Percentiles rank a stretch among this genome's conserved stretches.
phyloP scores from a whole-genome alignment of 2,797 vertebrate genomes.

The Pseudochromis fuscus region DNA sequence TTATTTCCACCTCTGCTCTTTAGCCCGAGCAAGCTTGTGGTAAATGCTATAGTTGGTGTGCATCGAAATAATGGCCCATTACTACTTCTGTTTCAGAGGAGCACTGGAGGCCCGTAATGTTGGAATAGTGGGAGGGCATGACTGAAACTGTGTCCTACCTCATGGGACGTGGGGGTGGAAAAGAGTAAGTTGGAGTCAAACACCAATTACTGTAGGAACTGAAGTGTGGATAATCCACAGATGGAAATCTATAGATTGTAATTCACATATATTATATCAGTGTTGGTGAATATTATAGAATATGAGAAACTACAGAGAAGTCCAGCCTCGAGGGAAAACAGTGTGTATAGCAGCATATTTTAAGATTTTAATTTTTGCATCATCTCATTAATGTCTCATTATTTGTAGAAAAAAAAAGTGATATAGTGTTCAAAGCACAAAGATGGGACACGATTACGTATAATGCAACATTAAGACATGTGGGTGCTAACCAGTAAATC shows the following conservation, averaged over 20 bases:
- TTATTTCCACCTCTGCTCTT: slow-evolving; percentile 57
- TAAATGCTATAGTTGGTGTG: slow-evolving; percentile 51
- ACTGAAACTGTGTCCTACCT: slow-evolving; percentile 55
- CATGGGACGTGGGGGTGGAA: slow-evolving; percentile 63
- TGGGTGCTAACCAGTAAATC: too few species aligned
- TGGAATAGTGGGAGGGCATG: slow-evolving; percentile 57
- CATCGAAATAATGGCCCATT: slow-evolving; percentile 71
- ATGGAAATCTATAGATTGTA: slow-evolving; percentile 11
- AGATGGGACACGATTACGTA: too few species aligned
- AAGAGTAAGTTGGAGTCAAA: slow-evolving; percentile 74
- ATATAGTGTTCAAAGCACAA: neutral
- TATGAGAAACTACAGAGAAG: too few species aligned
- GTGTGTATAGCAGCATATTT: too few species aligned
- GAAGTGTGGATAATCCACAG: slow-evolving; percentile 62
- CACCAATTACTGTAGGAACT: slow-evolving; percentile 73
- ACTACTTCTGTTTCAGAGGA: slow-evolving; percentile 54
- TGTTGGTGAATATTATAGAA: neutral
- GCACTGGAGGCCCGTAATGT: slow-evolving; percentile 44
- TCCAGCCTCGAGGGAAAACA: too few species aligned
- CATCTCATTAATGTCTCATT: neutral
- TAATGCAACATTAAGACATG: too few species aligned
- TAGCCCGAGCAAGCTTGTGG: slow-evolving; percentile 39
- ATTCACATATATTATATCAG: slow-evolving; percentile 9
- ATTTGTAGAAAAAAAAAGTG: neutral
- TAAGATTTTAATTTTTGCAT: too few species aligned